Percentiles rank a stretch among this genome's conserved stretches.
Conservation (phyloP, 37 sponge, comb jelly and placozoan species). For the Eunapius fragilis region DNA sequence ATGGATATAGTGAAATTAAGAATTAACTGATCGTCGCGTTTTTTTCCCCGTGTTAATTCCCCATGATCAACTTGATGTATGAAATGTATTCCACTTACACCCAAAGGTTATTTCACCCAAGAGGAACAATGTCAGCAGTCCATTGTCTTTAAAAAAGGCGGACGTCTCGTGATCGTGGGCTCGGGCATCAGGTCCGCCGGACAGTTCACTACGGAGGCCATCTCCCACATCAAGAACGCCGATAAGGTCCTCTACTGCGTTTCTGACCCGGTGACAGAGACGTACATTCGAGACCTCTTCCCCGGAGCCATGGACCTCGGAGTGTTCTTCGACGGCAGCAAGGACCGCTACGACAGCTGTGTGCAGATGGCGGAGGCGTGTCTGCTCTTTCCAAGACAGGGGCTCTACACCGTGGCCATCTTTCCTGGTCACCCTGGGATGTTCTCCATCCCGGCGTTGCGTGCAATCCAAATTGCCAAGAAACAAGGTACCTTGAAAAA, state of each 20-base stretch:
- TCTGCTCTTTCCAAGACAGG: slow-evolving; percentile 29
- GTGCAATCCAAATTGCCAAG: slow-evolving; percentile 1
- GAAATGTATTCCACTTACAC: too few species aligned
- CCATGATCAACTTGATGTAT: too few species aligned
- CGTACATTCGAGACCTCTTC: slow-evolving; percentile 16
- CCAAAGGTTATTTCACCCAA: neutral
- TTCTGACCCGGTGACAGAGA: slow-evolving; percentile 18
- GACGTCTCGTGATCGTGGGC: slow-evolving; percentile 9
- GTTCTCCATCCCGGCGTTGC: neutral
- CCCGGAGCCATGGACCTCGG: slow-evolving; percentile 31
- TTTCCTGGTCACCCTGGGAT: slow-evolving; percentile 30
- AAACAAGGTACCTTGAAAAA: too few species aligned
- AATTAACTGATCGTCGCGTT: too few species aligned
- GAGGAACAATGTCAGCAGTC: neutral
- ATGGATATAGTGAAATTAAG: too few species aligned
- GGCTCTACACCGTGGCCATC: slow-evolving; percentile 15
- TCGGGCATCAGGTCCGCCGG: slow-evolving; percentile 15
- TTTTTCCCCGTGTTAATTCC: too few species aligned
- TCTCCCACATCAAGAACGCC: slow-evolving; percentile 23
- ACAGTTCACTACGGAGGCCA: slow-evolving; percentile 20
- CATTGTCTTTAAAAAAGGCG: neutral
- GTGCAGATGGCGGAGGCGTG: slow-evolving; percentile 40
- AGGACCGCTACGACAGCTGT: slow-evolving; percentile 26
- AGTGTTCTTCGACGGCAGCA: slow-evolving; percentile 18
- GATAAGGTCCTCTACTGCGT: slow-evolving; percentile 18